phyloP scores from a whole-genome alignment of 2,797 vertebrate species.

The Rhodeus uyekii region DNA sequence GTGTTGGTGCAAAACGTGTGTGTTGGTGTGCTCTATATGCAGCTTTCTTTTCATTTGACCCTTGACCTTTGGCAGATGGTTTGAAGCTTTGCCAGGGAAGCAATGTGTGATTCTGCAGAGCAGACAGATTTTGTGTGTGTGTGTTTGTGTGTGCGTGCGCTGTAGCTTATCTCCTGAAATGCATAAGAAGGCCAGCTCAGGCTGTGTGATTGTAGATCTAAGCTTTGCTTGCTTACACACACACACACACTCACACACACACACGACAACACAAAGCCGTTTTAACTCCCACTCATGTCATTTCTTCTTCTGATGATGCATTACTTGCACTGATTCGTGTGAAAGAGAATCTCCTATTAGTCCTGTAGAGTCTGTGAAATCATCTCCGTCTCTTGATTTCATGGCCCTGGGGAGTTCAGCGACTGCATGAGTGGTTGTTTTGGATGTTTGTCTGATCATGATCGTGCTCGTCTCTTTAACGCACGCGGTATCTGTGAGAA shows the following conservation, averaged over 20 bases:
- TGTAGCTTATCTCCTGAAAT: slow-evolving; percentile 46
- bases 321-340: slow-evolving; percentile 4
- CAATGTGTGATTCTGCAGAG: slow-evolving; percentile 58
- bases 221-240: slow-evolving; percentile 28
- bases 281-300: slow-evolving; percentile 13
- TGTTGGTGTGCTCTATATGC: slow-evolving; percentile 47
- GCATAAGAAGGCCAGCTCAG: slow-evolving; percentile 46
- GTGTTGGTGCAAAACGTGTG: slow-evolving; percentile 13
- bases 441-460: slow-evolving; percentile 8
- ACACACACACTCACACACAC: slow-evolving; percentile 29
- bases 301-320: slow-evolving; percentile 33
- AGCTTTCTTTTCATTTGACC: slow-evolving; percentile 57
- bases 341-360: slow-evolving; percentile 15
- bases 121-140: slow-evolving; percentile 54
- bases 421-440: not conserved
- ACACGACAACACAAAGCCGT: slow-evolving; percentile 16
- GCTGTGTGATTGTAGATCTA: slow-evolving; percentile 53
- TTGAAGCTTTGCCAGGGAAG: slow-evolving; percentile 59
- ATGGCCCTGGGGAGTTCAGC: not conserved
- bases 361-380: slow-evolving; percentile 21
- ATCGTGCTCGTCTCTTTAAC: not conserved
- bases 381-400: slow-evolving; percentile 30
- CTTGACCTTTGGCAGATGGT: slow-evolving; percentile 62
- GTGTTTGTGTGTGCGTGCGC: slow-evolving; percentile 32
- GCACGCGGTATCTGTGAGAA: not conserved